These are phyloP conservation scores for Danio albolineatus DNA, from an alignment of 2,797 vertebrate genomes.

Conservation along the genomic window DNA sequence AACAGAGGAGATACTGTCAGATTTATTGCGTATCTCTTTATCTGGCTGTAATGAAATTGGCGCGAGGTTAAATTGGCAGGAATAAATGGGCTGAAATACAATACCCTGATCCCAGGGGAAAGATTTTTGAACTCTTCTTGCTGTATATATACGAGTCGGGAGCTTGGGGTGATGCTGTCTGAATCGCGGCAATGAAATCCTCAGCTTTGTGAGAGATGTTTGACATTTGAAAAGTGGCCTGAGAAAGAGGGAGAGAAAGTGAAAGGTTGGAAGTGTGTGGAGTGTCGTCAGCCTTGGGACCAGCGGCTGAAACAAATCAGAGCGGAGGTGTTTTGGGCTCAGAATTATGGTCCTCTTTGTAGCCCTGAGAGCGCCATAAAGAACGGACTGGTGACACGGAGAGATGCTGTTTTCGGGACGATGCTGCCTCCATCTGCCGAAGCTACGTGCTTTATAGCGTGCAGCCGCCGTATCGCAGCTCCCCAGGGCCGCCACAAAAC, in stretches of 20 bases:
- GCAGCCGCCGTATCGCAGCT: slow-evolving; percentile 21
- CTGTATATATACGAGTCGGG: not conserved
- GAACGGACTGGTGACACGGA: slow-evolving; percentile 40
- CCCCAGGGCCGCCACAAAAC: slow-evolving; percentile 38
- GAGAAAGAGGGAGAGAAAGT: slow-evolving; percentile 42
- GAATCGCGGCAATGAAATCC: not conserved
- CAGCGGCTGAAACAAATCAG: slow-evolving; percentile 48
- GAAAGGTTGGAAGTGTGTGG: slow-evolving; percentile 41
- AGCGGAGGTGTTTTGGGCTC: slow-evolving; percentile 40
- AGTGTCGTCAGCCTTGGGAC: slow-evolving; percentile 47
- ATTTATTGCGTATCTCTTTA: not conserved
- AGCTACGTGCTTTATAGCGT: slow-evolving; percentile 43
- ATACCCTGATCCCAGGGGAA: slow-evolving; percentile 14
- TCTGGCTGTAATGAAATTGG: not conserved
- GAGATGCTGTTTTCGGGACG: slow-evolving; percentile 40
- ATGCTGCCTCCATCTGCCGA: slow-evolving; percentile 39
- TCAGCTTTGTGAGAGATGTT: slow-evolving; percentile 27
- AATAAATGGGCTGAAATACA: slow-evolving; percentile 3
- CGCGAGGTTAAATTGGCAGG: not conserved
- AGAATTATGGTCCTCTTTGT: slow-evolving; percentile 45
- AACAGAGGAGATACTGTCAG: not conserved
- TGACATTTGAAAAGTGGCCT: slow-evolving; percentile 51
- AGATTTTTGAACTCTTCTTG: not conserved
- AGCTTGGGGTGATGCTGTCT: slow-evolving; percentile 6
- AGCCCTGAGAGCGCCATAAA: slow-evolving; percentile 49